Base-by-base conservation (phyloP, 2,113 vertebrate species). In the Orcinus orca region DNA sequence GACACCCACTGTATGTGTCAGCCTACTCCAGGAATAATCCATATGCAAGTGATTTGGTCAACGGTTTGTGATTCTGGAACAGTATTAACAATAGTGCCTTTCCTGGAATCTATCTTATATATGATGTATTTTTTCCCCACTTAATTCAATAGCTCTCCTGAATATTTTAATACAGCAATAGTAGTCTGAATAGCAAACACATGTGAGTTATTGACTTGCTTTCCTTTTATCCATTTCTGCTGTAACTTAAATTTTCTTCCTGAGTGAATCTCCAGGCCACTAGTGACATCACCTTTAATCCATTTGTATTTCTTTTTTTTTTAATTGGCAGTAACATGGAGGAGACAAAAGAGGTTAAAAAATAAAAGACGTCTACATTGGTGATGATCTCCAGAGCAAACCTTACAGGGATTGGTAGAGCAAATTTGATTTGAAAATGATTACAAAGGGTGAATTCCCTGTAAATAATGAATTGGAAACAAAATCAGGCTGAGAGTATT, bases 381-480 rank as follows among this genome's bases (percentile, higher is more conserved):
- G 93, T 53, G 79, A 93, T 86, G 82, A 97, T 96, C 63, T 97
- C 89, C 94, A 97, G 95, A 97, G 73, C 73, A 97, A 98, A 97
- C 68, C 50, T 96, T 96, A 88, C 53, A 76, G 88, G 82, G 47
- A 96, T 29, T 89, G 77, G 81, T 87, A 96, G 73, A 95, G 36
- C 58, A 98, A 95, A 96, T 97, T 94, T 97, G 93, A 97, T 97
- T 97, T 94, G 63, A 94, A 97, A 97, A 96, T 92, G 79, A 97
- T 97, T 84, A 93, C n/a, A 95, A 73, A 93, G 82, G 68, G 88
- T 83, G 91, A 97, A 95, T 97, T 97, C 93, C 89, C 79, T 98
- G 86, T 95, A 96, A 98, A 97, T 97, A 97, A 96, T 77, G 93
- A 97, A 94, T 97, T 95, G 91, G 95, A 96, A 97, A 97, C 96